Conservation (phyloP, 2,888 invertebrate species). For the Megastigmus dorsalis region DNA sequence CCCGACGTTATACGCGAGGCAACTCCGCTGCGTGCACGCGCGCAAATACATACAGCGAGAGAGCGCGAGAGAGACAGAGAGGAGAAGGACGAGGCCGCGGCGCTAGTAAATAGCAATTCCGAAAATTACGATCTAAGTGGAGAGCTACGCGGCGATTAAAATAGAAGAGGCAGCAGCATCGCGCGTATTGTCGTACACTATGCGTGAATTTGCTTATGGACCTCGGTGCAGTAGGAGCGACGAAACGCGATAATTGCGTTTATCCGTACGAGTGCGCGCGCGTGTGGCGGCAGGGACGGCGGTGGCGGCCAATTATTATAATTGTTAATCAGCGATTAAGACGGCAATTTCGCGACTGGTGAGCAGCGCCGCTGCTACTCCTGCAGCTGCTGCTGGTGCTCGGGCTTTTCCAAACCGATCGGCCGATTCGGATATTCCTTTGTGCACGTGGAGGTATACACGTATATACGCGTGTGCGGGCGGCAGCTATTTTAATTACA, state of each 20-base stretch:
- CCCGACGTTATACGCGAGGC: not conserved
- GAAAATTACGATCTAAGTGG: constrained; percentile 33
- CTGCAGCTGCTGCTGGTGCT: too few relatives aligned
- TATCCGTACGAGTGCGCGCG: constrained; percentile 8
- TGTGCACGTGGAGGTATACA: too few relatives aligned
- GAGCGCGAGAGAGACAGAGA: too few relatives aligned
- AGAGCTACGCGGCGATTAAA: constrained; percentile 36
- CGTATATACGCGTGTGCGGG: too few relatives aligned
- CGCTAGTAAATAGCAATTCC: constrained; percentile 25
- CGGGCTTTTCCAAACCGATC: too few relatives aligned
- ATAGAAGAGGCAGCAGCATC: constrained; percentile 22
- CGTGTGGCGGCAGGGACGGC: not conserved
- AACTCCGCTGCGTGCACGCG: not conserved
- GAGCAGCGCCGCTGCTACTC: too few relatives aligned
- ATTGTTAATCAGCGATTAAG: constrained; percentile 16
- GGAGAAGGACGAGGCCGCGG: not conserved
- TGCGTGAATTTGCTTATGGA: not conserved
- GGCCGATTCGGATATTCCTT: too few relatives aligned
- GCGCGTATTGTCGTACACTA: too few relatives aligned
- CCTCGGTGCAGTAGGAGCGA: not conserved
- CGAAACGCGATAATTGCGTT: constrained; percentile 7
- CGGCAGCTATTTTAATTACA: too few relatives aligned
- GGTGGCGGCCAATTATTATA: not conserved
- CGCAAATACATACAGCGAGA: too few relatives aligned
- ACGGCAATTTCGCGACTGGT: constrained; percentile 6